Evolutionary conservation across 1,140 invertebrate genomes (phyloP).

Genomic region (Antheraea pernyi): DNA sequence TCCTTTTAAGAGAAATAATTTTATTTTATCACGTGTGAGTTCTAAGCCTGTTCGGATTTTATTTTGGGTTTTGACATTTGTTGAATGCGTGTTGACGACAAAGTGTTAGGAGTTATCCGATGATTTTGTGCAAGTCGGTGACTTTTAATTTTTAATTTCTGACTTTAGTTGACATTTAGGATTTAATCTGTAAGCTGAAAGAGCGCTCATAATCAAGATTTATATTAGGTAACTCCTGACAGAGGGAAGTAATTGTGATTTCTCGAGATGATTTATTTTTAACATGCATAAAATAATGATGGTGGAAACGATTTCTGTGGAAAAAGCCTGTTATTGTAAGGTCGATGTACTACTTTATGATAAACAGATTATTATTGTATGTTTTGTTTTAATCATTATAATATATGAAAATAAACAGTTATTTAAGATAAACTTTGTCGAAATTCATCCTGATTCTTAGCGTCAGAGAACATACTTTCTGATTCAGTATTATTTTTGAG

Average conservation of each 20-base stretch:
- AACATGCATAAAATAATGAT: neutral
- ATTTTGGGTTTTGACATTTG: conserved; percentile 37
- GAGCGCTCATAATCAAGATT: neutral
- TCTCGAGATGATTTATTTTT: neutral
- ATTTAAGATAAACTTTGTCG: too few relatives aligned
- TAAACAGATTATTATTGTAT: too few relatives aligned
- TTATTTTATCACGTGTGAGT: conserved; percentile 13
- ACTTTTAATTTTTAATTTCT: conserved; percentile 12
- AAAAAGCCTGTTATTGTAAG: too few relatives aligned
- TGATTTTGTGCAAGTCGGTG: conserved; percentile 64
- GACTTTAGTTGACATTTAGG: conserved; percentile 14
- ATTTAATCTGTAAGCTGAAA: conserved; percentile 3
- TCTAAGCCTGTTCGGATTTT: neutral
- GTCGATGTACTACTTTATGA: too few relatives aligned
- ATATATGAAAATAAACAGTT: too few relatives aligned
- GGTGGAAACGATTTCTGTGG: too few relatives aligned
- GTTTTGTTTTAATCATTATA: too few relatives aligned
- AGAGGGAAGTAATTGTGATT: neutral
- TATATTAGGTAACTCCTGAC: neutral
- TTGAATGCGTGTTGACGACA: conserved; percentile 65
- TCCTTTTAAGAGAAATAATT: conserved; percentile 10
- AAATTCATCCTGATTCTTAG: too few relatives aligned
- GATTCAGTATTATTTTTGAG: too few relatives aligned
- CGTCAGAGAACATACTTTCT: too few relatives aligned
- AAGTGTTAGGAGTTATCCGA: conserved; percentile 67